Base-by-base conservation (phyloP, 37 sponge, comb jelly and placozoan species). In the Halisarca cf. caerulea region DNA sequence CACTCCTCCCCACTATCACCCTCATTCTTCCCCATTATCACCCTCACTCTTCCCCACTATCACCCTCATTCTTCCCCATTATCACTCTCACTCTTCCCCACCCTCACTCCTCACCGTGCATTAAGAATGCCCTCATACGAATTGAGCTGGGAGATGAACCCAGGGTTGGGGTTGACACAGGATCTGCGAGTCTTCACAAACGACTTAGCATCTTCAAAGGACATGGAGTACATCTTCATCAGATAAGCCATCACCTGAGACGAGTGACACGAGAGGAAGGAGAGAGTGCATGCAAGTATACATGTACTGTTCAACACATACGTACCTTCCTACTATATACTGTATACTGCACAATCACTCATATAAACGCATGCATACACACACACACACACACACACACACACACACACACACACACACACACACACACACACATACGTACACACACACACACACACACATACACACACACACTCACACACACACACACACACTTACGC, bases 141-240 rank as follows among this genome's bases (percentile, higher is more conserved):
- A 21, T 82, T 71, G 55, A 98, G 87, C 78, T 98, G 99, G 25
- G 80, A 5, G 28, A 83, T 61, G 79, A 98, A 98, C 9, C 97
- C 96, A 17, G 88, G 85, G 64, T 98, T 98, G 59, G 99, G 99
- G 40, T 98, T 98, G 66, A 94, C 80, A 43, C 88, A 82, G 54
- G 70, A 30, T 7, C 99, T 84, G 7, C 66, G 61, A 6, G 58
- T 59, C 88, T 92, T 96, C 33, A 98, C 99, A 81, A 80, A 82
- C 3, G 73, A 61, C 33, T 80, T 61, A 35, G 97, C 97, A 0
- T 88, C 90, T 15, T 87, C 79, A 27, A 94, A 83, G 15, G 88
- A 45, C 90, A 94, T 86, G 28, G 87, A 43, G 71, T 96, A 90
- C 83, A 96, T 97, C 89, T 98, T 98, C 99, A 98, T 98, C n/a